Evolutionary conservation across 53 echinoderm and acorn worm genomes (phyloP).

Genomic region (Actinopyga echinites): DNA sequence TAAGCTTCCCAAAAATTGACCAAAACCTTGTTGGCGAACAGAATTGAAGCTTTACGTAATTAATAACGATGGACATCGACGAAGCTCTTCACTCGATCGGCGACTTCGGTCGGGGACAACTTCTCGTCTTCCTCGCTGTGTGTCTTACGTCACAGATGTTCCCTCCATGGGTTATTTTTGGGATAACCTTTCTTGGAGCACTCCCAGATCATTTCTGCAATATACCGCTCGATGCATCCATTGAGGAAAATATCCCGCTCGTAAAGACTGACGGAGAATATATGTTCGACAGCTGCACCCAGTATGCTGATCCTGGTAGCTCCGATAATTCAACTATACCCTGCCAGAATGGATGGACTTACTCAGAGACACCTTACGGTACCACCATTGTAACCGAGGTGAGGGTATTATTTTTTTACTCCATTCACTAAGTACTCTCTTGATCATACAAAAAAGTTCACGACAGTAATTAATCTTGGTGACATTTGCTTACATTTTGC

Average conservation of each 20-base stretch:
- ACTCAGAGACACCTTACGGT: background rate
- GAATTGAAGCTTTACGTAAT: too few species aligned
- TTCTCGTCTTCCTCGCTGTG: background rate
- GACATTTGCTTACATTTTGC: too few species aligned
- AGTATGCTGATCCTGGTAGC: background rate
- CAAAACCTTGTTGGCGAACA: too few species aligned
- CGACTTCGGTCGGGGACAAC: background rate
- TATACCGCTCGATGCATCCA: background rate
- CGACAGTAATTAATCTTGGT: too few species aligned
- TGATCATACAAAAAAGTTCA: too few species aligned
- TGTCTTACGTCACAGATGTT: background rate
- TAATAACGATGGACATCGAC: background rate
- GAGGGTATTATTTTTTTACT: too few species aligned
- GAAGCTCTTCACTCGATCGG: background rate
- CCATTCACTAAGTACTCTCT: too few species aligned
- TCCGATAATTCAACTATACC: background rate
- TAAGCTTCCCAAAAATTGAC: too few species aligned
- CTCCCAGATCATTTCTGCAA: background rate
- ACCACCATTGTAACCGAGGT: constrained; percentile 8
- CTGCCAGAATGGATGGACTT: constrained; percentile 1
- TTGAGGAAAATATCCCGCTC: background rate
- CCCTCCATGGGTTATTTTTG: background rate
- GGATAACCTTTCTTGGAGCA: background rate
- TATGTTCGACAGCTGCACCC: background rate
- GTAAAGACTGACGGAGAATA: background rate